A percentile compares a stretch with the other conserved stretches of the same genome.
Evolutionary conservation across 2,888 invertebrate species (phyloP).

Genomic region (Aromia moschata): DNA sequence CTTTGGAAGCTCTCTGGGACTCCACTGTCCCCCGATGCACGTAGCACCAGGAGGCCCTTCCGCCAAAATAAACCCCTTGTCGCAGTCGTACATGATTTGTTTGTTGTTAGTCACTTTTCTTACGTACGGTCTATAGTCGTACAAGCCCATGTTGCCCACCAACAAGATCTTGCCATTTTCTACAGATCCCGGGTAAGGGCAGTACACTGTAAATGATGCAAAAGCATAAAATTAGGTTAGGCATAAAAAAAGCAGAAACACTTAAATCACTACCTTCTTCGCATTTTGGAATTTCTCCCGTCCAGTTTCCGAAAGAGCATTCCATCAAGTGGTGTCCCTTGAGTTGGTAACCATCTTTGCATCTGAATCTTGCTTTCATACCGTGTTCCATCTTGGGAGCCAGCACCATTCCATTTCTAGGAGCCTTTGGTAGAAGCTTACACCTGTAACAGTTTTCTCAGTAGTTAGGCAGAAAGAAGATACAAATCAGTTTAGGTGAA

Average conservation of each 20-base stretch:
- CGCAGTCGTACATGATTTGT: slow-evolving; percentile 96
- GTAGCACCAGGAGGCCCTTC: slow-evolving; percentile 94
- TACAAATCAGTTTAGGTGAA: too few species aligned
- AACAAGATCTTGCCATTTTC: slow-evolving; percentile 89
- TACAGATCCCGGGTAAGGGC: slow-evolving; percentile 91
- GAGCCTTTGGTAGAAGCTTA: slow-evolving; percentile 66
- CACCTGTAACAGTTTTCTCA: too few species aligned
- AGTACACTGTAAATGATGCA: too few species aligned
- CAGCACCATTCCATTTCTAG: slow-evolving; percentile 94
- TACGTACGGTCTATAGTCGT: slow-evolving; percentile 94
- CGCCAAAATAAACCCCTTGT: slow-evolving; percentile 86
- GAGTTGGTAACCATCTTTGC: slow-evolving; percentile 92
- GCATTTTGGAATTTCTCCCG: slow-evolving; percentile 86
- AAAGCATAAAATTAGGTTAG: too few species aligned
- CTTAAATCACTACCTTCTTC: slow-evolving; percentile 75
- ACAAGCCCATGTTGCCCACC: slow-evolving; percentile 95
- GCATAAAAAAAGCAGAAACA: too few species aligned
- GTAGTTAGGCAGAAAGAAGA: too few species aligned
- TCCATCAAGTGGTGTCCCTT: slow-evolving; percentile 76
- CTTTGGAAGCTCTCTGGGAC: slow-evolving; percentile 86
- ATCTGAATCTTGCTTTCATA: slow-evolving; percentile 91
- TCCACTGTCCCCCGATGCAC: slow-evolving; percentile 94
- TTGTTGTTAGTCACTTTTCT: slow-evolving; percentile 90
- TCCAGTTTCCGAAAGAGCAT: slow-evolving; percentile 96
- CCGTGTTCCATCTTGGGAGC: slow-evolving; percentile 98